Percentiles rank a stretch among this genome's conserved stretches.
Conservation (phyloP, 1,140 invertebrate genomes). For the Heliconius hermathena region DNA sequence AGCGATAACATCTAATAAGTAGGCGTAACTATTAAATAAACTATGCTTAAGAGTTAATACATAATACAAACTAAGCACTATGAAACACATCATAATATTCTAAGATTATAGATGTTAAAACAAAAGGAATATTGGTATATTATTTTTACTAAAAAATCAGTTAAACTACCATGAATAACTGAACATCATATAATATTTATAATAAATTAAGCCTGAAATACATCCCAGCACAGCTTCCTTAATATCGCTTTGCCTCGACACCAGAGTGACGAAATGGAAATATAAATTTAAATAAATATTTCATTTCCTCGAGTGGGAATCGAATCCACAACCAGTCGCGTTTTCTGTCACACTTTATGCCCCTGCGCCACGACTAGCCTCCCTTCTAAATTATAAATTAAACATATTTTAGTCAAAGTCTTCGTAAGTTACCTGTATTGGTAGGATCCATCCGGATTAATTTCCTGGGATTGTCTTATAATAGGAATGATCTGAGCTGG, state of each 20-base stretch:
- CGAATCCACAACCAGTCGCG: too few species aligned
- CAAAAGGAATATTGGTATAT: too few species aligned
- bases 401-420: neutral
- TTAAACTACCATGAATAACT: too few species aligned
- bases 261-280: too few species aligned
- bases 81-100: neutral
- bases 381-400: neutral
- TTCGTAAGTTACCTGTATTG: constrained; percentile 82
- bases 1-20: neutral
- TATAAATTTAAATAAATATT: too few species aligned
- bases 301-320: too few species aligned
- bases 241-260: neutral
- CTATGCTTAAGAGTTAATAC: neutral
- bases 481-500: constrained; percentile 79
- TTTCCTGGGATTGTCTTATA: constrained; percentile 83
- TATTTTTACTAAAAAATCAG: too few species aligned
- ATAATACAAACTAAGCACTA: neutral
- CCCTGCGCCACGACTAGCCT: too few species aligned
- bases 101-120: neutral
- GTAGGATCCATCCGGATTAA: constrained; percentile 86
- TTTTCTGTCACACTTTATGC: too few species aligned
- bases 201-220: too few species aligned
- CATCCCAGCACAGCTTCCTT: too few species aligned
- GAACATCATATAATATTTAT: too few species aligned
- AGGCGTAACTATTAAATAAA: neutral